These are phyloP conservation scores for Eulithis prunata DNA, from an alignment of 2,888 invertebrate species.

Conservation along the genomic window DNA sequence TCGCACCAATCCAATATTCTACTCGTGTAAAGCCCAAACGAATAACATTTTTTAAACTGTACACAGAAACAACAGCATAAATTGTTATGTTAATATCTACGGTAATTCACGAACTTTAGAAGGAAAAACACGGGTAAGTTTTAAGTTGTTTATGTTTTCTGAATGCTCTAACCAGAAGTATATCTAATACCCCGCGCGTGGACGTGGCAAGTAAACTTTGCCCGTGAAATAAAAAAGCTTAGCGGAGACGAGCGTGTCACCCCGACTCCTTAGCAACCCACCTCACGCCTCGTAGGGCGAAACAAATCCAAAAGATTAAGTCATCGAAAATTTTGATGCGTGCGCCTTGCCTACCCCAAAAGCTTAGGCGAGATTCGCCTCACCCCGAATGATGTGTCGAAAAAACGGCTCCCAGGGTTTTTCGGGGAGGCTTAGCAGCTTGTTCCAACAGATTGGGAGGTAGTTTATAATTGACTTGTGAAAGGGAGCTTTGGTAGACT, in stretches of 20 bases:
- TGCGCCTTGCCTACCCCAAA: conserved; percentile 57
- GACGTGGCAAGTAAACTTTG: conserved; percentile 16
- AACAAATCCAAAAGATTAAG: conserved; percentile 61
- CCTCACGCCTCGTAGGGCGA: conserved; percentile 48
- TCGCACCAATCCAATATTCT: no score
- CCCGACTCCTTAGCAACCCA: conserved; percentile 38
- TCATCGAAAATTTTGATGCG: conserved; percentile 71
- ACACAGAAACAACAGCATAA: no score
- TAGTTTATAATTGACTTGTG: conserved; percentile 39
- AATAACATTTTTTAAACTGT: no score
- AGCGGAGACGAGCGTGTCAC: conserved; percentile 16
- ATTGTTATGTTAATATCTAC: no score
- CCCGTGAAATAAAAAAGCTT: conserved; percentile 21
- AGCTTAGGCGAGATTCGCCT: conserved; percentile 56
- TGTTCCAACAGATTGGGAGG: conserved; percentile 34
- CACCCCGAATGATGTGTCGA: conserved; percentile 41
- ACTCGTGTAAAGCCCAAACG: no score
- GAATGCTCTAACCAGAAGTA: not conserved
- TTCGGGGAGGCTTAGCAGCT: conserved; percentile 35
- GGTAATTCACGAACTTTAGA: no score
- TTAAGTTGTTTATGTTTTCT: not conserved
- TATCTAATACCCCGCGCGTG: conserved; percentile 4
- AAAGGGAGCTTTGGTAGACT: conserved; percentile 26
- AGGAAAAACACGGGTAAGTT: not conserved
- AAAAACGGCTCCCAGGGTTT: conserved; percentile 40